These are phyloP conservation scores for Muscidifurax raptorellus DNA, from an alignment of 1,140 invertebrate genomes.

Conservation along the genomic window DNA sequence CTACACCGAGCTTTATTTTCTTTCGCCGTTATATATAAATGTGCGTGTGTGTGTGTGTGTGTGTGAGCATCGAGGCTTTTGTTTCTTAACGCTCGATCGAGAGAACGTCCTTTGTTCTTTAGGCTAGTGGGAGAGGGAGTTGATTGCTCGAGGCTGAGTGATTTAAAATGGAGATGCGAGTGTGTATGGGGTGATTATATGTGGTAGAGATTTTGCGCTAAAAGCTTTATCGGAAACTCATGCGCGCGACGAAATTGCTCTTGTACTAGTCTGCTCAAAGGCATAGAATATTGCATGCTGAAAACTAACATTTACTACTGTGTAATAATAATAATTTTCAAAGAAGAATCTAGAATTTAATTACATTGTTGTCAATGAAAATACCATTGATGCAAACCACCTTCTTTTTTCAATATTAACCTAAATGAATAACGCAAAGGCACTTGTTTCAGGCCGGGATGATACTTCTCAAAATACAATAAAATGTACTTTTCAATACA, in stretches of 20 bases:
- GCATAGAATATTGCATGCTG: too few relatives aligned
- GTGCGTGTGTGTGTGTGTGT: too few relatives aligned
- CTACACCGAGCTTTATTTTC: constrained; percentile 17
- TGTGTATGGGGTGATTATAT: neutral
- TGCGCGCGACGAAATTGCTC: neutral
- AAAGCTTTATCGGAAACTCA: neutral
- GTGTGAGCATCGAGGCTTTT: neutral
- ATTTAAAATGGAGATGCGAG: constrained; percentile 16
- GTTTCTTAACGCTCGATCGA: neutral
- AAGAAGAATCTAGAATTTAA: neutral
- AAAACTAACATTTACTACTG: too few relatives aligned
- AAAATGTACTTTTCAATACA: neutral
- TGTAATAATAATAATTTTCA: too few relatives aligned
- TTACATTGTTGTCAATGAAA: constrained; percentile 9
- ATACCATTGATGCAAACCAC: constrained; percentile 3
- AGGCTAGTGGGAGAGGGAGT: neutral
- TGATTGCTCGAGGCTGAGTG: neutral
- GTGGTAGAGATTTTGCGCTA: neutral
- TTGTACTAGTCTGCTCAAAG: too few relatives aligned
- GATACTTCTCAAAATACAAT: too few relatives aligned
- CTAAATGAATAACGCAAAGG: neutral
- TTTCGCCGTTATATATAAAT: neutral
- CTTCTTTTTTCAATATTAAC: too few relatives aligned
- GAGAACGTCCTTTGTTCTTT: neutral
- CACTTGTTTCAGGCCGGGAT: too few relatives aligned